phyloP scores from a whole-genome alignment of 2,113 vertebrate genomes.

The Cyprinodon variegatus region DNA sequence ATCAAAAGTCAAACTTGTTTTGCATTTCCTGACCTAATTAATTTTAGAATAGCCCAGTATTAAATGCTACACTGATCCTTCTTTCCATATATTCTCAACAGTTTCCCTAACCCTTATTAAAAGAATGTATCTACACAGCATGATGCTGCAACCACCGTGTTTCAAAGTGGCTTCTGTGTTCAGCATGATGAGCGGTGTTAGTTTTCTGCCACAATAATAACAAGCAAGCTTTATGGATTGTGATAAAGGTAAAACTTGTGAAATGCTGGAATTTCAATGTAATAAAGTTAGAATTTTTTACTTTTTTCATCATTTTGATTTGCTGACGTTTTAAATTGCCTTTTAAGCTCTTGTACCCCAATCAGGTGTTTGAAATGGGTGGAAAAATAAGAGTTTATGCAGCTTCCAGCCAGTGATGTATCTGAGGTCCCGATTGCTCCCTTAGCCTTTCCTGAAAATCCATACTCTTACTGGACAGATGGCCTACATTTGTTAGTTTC shows the following conservation, averaged over 20 bases:
- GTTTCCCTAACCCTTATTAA: neutral
- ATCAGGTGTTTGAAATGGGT: slow-evolving; percentile 25
- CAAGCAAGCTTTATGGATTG: neutral
- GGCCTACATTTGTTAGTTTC: slow-evolving; percentile 51
- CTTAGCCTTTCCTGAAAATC: slow-evolving; percentile 9
- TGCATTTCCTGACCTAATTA: neutral
- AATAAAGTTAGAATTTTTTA: neutral
- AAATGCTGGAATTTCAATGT: too few species aligned
- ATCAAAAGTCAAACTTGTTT: neutral
- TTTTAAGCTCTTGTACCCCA: neutral
- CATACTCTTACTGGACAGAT: slow-evolving; percentile 29
- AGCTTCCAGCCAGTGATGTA: slow-evolving; percentile 29
- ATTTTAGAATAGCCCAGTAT: neutral
- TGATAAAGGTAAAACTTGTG: neutral
- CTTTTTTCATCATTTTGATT: neutral
- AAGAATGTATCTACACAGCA: neutral
- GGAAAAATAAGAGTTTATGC: slow-evolving; percentile 45
- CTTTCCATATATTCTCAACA: too few species aligned
- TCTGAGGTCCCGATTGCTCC: neutral
- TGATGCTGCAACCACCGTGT: neutral
- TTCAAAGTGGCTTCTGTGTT: neutral
- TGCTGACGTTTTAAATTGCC: neutral
- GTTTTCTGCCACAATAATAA: neutral
- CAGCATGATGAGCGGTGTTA: neutral
- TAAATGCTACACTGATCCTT: neutral